Percentiles rank a stretch among this genome's conserved stretches.
Conservation (phyloP, 30 jellyfish, hydroid and myxozoan genomes). For the Catostylus mosaicus region DNA sequence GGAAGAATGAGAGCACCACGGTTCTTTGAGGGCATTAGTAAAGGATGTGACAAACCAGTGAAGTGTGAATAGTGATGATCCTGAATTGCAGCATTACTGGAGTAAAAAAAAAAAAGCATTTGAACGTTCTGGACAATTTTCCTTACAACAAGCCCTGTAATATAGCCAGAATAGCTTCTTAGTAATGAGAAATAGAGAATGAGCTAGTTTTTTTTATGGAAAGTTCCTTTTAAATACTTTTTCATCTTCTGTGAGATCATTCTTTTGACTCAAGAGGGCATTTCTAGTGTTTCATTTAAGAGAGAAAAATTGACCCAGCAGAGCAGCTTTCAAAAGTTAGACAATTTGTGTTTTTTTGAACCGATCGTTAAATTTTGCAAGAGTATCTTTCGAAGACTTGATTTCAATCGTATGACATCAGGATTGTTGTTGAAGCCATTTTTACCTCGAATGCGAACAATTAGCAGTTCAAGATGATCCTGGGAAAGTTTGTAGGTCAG, state of each 20-base stretch:
- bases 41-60: no score
- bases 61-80: no score
- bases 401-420: conserved; percentile 44
- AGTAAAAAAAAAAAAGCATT: no score
- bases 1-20: no score
- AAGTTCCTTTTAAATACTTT: no score
- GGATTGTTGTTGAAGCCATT: conserved; percentile 57
- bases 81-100: no score
- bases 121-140: no score
- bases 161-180: background rate
- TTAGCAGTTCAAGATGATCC: conserved; percentile 55
- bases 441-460: conserved; percentile 60
- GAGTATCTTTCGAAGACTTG: conserved; percentile 16
- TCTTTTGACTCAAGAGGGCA: background rate
- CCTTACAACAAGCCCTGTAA: background rate
- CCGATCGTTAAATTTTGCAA: conserved; percentile 43
- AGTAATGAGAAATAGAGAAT: background rate
- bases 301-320: conserved; percentile 34
- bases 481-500: conserved; percentile 67
- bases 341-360: conserved; percentile 57
- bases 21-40: no score
- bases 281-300: conserved; percentile 27
- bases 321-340: conserved; percentile 27
- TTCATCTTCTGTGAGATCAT: background rate
- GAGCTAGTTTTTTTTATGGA: background rate